Evolutionary conservation across 2,888 invertebrate species (phyloP).

Genomic region (Drosophila anomalata): DNA sequence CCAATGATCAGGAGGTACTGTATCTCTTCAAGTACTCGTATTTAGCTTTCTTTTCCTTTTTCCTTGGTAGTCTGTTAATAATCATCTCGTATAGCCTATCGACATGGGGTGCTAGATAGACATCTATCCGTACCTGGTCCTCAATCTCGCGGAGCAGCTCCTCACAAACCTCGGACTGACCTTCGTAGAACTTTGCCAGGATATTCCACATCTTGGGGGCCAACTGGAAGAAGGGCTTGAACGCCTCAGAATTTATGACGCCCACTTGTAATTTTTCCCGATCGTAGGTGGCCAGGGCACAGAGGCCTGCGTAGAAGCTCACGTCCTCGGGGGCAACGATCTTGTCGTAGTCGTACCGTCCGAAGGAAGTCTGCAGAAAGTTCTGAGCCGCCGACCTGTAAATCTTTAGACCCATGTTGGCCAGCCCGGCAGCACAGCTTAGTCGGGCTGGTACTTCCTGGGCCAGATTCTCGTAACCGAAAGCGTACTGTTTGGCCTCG

Average conservation of each 20-base stretch:
- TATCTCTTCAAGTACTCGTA: constrained; percentile 1
- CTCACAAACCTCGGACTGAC: constrained; percentile 37
- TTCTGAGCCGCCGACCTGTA: constrained; percentile 62
- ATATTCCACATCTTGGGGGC: constrained; percentile 47
- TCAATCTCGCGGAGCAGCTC: constrained; percentile 44
- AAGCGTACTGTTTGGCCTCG: constrained; percentile 64
- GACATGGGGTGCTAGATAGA: constrained; percentile 65
- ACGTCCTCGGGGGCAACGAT: constrained; percentile 64
- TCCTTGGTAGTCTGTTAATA: constrained; percentile 23
- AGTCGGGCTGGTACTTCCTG: constrained; percentile 52
- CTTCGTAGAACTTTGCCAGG: constrained; percentile 38
- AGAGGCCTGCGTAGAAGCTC: constrained; percentile 55
- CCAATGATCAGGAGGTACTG: not conserved
- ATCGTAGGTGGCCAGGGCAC: constrained; percentile 62
- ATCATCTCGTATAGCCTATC: constrained; percentile 50
- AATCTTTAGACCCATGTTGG: constrained; percentile 60
- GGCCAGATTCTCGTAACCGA: constrained; percentile 47
- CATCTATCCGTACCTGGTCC: constrained; percentile 51
- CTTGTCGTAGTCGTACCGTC: constrained; percentile 54
- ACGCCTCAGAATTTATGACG: constrained; percentile 46
- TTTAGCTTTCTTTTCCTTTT: not conserved
- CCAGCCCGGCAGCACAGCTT: constrained; percentile 65
- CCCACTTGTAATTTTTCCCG: constrained; percentile 21
- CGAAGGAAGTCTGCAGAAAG: constrained; percentile 50
- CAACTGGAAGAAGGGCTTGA: constrained; percentile 51